Evolutionary conservation across 2,113 vertebrate species (phyloP).

Genomic region (Xiphophorus maculatus): DNA sequence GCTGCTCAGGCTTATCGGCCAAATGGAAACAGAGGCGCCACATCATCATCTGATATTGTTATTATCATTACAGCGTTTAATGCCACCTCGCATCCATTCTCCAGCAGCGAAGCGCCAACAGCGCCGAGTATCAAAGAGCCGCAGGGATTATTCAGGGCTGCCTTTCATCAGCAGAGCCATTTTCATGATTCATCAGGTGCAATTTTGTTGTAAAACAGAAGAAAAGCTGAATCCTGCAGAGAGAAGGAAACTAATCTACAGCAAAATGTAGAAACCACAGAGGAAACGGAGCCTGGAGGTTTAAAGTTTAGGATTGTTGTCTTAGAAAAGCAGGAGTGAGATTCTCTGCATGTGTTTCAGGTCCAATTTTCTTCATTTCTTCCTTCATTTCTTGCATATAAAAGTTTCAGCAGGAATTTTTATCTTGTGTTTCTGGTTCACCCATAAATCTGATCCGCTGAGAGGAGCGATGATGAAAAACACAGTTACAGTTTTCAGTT

Average conservation of each 20-base stretch:
- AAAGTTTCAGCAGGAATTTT: too few species aligned
- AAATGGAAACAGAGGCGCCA: conserved; percentile 38
- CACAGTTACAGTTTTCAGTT: too few species aligned
- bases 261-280: conserved; percentile 9
- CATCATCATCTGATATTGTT: conserved; percentile 46
- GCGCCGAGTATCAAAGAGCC: conserved; percentile 48
- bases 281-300: not conserved
- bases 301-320: not conserved
- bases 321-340: not conserved
- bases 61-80: conserved; percentile 50
- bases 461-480: too few species aligned
- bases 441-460: too few species aligned
- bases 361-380: too few species aligned
- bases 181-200: conserved; percentile 47
- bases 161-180: conserved; percentile 45
- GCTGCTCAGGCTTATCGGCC: conserved; percentile 30
- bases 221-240: conserved; percentile 14
- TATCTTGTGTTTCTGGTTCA: too few species aligned
- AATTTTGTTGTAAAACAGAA: conserved; percentile 32
- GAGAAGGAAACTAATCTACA: conserved; percentile 24
- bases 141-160: conserved; percentile 43
- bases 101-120: conserved; percentile 39
- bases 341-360: not conserved
- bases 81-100: conserved; percentile 43
- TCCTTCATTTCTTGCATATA: too few species aligned